A percentile compares a stretch with the other conserved stretches of the same genome.
phyloP scores from a whole-genome alignment of 2,797 vertebrate genomes.

The Champsocephalus gunnari region DNA sequence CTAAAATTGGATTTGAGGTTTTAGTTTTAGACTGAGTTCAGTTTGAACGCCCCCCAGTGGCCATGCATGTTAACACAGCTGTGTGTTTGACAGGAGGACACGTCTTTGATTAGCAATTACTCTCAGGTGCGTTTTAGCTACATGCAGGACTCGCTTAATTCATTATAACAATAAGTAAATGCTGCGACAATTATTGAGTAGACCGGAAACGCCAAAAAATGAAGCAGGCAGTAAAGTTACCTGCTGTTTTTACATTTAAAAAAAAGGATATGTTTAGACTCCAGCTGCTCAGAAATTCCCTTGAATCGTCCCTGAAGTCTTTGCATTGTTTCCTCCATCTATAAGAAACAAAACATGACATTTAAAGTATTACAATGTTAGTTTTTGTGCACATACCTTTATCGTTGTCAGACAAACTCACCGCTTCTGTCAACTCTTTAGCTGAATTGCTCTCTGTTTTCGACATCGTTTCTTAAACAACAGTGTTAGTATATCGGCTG shows the following conservation, averaged over 20 bases:
- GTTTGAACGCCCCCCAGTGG: slow-evolving; percentile 4
- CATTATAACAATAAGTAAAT: background rate
- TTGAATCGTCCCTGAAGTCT: slow-evolving; percentile 87
- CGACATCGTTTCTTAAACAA: slow-evolving; percentile 66
- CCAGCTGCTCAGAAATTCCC: slow-evolving; percentile 83
- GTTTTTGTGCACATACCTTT: background rate
- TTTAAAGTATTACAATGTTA: background rate
- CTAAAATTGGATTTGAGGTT: too few relatives aligned
- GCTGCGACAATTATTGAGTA: background rate
- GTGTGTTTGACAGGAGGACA: background rate
- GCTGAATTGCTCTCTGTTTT: slow-evolving; percentile 62
- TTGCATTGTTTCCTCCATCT: slow-evolving; percentile 89
- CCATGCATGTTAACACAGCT: background rate
- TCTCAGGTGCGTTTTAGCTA: slow-evolving; percentile 12
- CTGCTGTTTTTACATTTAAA: background rate
- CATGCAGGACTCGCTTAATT: too few relatives aligned
- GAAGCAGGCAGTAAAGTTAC: background rate
- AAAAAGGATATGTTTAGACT: slow-evolving; percentile 88
- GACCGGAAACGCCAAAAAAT: background rate
- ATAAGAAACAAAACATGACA: background rate
- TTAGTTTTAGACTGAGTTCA: background rate
- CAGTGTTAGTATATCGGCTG: accelerated
- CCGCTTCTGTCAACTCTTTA: slow-evolving; percentile 72
- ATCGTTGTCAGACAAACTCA: slow-evolving; percentile 46
- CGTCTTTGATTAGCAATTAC: background rate